Evolutionary conservation across 2,113 vertebrate species (phyloP), one percentile per base, ranked within the genome.

Genomic region (Syngnathus scovelli): DNA sequence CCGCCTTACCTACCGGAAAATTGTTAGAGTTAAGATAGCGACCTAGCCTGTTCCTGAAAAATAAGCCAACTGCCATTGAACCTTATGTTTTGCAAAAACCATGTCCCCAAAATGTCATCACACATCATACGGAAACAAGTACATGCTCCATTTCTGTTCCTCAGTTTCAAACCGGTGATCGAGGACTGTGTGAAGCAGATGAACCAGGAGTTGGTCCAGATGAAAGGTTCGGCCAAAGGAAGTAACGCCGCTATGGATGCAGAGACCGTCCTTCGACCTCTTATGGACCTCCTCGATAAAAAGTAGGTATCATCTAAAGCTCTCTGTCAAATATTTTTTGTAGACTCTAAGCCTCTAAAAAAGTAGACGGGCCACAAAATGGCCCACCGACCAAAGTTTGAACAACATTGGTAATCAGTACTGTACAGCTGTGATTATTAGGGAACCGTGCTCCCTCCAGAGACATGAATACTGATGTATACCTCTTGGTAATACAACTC

Each of bases 241-340:
- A 95, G 92, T 86, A 96, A 92, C 8, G 86, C 93, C 0, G 91
- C 94, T n/a, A 90, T 98, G 84, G 95, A 99, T 49, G 95, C 97
- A 0, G 97, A 98, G 84, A 87, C 92, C 0, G 95, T 94, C 33
- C 87, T 99, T 39, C 89, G 96, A 33, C 94, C 95, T 0, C 94
- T 99, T 33, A 99, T 98, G 96, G 96, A 99, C 72, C 94, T 97
- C 67, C 88, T 99, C 76, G 97, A 99, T 85, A 98, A 95, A 90
- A 99, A 89, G 97, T 99, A 43, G 19, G 85, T 84, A 43, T 8
- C 41, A 43, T 8, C 6, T 43, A 10, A 43, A 11, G 11, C 2
- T 0, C 1, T 43, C 2, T 43, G 8, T 3, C 27, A 33, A 33
- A 33, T 39, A 7, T 39, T 43, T 43, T 43, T 33, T 33, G 2